Evolutionary conservation across 1,140 invertebrate species (phyloP).

Genomic region (Drosophila chauvacae): DNA sequence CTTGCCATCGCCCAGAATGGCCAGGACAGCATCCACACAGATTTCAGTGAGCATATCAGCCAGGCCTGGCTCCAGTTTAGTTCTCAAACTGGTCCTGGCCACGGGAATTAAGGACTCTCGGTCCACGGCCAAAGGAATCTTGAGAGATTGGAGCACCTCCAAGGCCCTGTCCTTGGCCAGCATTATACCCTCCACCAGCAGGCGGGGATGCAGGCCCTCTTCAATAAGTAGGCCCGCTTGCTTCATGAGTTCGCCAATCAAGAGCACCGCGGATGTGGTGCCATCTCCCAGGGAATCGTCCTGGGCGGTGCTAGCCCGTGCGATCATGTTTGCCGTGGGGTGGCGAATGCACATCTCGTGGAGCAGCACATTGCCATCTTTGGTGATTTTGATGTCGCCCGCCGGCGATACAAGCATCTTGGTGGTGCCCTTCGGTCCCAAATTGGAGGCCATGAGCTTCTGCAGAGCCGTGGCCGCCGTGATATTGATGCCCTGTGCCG

Average conservation of each 20-base stretch:
- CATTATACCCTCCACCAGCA: constrained; percentile 98
- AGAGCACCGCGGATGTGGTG: constrained; percentile 98
- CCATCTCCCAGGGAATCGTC: constrained; percentile 99
- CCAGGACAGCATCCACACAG: constrained; percentile 95
- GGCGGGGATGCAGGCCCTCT: constrained; percentile 97
- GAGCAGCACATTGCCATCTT: constrained; percentile 99
- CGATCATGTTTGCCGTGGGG: constrained; percentile 98
- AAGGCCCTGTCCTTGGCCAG: constrained; percentile 94
- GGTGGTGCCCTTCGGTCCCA: constrained; percentile 99
- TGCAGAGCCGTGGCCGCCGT: constrained; percentile 97
- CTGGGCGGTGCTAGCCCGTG: constrained; percentile 98
- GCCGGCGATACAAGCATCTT: constrained; percentile 99
- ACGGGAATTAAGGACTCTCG: constrained; percentile 89
- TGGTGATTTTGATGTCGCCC: constrained; percentile 99
- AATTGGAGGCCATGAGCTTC: constrained; percentile 99
- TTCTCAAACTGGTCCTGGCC: constrained; percentile 95
- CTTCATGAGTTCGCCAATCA: constrained; percentile 98
- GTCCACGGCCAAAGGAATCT: constrained; percentile 89
- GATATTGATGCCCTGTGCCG: constrained; percentile 98
- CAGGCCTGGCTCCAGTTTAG: constrained; percentile 94
- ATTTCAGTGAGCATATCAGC: constrained; percentile 96
- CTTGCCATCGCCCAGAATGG: constrained; percentile 89
- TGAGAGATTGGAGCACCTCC: constrained; percentile 94
- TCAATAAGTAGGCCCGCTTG: constrained; percentile 94
- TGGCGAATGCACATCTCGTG: constrained; percentile 99